Evolutionary conservation across 1,140 invertebrate species (phyloP).

Genomic region (Mizuhopecten yessoensis): DNA sequence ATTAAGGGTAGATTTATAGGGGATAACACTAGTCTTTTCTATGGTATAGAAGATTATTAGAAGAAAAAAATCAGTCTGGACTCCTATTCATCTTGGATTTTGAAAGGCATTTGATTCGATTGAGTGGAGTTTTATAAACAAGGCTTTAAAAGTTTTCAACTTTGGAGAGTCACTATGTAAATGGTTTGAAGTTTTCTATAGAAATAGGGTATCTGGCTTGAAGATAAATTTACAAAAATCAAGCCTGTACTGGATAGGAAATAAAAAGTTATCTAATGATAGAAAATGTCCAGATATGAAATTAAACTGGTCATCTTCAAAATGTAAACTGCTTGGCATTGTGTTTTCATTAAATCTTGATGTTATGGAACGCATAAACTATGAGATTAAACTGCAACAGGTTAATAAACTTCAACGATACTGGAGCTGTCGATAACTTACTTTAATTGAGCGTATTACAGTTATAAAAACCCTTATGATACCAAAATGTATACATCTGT

Average conservation of each 20-base stretch:
- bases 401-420: too few species aligned
- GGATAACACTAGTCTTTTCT: slow-evolving; percentile 43
- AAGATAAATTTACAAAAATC: slow-evolving; percentile 29
- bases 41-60: slow-evolving; percentile 34
- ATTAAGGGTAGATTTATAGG: neutral
- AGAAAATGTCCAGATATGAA: neutral
- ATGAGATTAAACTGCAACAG: too few species aligned
- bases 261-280: neutral
- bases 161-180: slow-evolving; percentile 50
- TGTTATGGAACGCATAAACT: too few species aligned
- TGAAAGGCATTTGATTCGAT: slow-evolving; percentile 55
- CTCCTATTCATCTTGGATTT: slow-evolving; percentile 47
- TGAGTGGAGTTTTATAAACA: slow-evolving; percentile 50
- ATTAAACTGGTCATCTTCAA: too few species aligned
- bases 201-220: neutral
- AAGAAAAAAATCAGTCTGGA: neutral
- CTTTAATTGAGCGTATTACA: too few species aligned
- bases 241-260: neutral
- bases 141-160: slow-evolving; percentile 51
- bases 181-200: slow-evolving; percentile 56
- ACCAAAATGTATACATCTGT: too few species aligned
- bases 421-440: too few species aligned
- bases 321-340: too few species aligned
- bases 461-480: too few species aligned
- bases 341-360: too few species aligned